Conservation (phyloP, 92 coral and sea anemone genomes). For the Zoanthus sociatus region DNA sequence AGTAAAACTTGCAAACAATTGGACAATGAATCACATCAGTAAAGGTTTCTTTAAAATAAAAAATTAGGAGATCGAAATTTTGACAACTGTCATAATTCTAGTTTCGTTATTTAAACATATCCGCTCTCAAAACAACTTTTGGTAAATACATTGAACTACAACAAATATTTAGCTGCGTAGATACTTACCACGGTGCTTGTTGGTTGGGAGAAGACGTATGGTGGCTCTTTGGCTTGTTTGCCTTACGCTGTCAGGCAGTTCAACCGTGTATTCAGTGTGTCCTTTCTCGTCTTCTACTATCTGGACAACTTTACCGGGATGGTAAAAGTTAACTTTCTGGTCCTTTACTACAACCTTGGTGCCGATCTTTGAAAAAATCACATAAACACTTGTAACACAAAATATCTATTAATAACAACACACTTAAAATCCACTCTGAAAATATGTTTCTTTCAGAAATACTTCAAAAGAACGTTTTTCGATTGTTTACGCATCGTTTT, state of each 20-base stretch:
- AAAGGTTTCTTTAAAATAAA: too few relatives aligned
- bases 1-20: background rate
- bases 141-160: too few relatives aligned
- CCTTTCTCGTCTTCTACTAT: conserved; percentile 60
- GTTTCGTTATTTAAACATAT: too few relatives aligned
- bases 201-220: conserved; percentile 72
- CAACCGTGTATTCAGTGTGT: conserved; percentile 61
- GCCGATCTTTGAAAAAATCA: conserved; percentile 43
- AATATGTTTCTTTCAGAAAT: too few relatives aligned
- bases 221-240: conserved; percentile 62
- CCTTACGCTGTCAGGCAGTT: conserved; percentile 76
- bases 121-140: too few relatives aligned
- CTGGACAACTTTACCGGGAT: conserved; percentile 57
- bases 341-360: conserved; percentile 74
- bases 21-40: background rate
- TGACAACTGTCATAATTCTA: too few relatives aligned
- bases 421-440: too few relatives aligned
- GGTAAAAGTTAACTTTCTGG: conserved; percentile 27
- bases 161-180: background rate
- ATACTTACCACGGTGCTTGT: conserved; percentile 63
- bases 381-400: background rate
- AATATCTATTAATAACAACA: too few relatives aligned
- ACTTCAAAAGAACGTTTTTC: too few relatives aligned
- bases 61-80: too few relatives aligned
- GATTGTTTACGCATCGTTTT: too few relatives aligned